phyloP scores from a whole-genome alignment of 2,113 vertebrate species.

The Pongo pygmaeus region DNA sequence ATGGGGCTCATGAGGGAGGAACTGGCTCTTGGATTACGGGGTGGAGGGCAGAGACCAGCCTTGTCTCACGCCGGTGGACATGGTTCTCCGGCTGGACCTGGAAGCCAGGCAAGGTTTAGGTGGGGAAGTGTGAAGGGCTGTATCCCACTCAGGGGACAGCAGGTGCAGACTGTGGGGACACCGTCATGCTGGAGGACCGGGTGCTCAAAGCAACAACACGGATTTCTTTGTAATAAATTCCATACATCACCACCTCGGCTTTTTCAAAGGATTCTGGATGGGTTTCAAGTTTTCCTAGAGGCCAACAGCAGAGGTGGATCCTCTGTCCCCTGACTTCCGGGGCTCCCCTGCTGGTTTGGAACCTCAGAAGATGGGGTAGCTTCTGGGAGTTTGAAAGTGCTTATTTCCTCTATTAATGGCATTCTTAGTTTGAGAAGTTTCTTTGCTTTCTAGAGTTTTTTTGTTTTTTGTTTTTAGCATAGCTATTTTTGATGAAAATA shows the following conservation, averaged over 20 bases:
- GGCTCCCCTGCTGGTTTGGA: neutral
- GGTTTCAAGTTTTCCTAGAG: neutral
- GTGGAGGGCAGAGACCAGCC: neutral
- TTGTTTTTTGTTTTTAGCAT: neutral
- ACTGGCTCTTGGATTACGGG: too few relatives aligned
- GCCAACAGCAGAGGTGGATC: neutral
- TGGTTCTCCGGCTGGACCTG: neutral
- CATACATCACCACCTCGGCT: neutral
- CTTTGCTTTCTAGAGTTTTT: conserved; percentile 29
- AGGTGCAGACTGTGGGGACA: fast-evolving
- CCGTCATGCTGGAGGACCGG: fast-evolving
- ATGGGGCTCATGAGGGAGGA: neutral
- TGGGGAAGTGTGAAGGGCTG: neutral
- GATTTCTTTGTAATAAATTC: neutral
- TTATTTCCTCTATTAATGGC: neutral
- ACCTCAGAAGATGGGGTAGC: neutral
- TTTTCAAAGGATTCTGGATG: neutral
- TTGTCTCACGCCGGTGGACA: neutral
- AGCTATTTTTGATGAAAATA: conserved; percentile 22
- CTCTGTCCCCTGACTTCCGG: neutral
- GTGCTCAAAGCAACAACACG: neutral
- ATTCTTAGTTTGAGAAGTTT: neutral
- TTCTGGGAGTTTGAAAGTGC: neutral
- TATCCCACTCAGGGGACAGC: too few relatives aligned
- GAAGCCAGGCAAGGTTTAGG: neutral